These are phyloP conservation scores for Hafferia zeledoni DNA, from an alignment of 2,797 vertebrate species.

Conservation along the genomic window DNA sequence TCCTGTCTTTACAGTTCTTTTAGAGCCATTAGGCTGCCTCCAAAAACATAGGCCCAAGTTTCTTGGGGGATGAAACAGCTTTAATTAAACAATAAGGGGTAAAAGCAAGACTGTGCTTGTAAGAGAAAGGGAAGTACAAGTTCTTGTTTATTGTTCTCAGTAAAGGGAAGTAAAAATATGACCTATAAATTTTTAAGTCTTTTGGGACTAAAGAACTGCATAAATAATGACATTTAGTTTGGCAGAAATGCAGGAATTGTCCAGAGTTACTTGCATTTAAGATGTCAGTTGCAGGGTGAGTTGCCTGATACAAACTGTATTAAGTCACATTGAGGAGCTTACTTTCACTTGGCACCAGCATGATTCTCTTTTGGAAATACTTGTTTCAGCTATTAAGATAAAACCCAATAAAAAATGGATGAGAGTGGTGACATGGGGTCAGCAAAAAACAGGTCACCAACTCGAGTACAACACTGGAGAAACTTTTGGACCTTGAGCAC, in stretches of 20 bases:
- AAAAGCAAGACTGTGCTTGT: background rate
- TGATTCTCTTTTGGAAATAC: background rate
- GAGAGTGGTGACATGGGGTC: background rate
- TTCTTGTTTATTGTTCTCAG: background rate
- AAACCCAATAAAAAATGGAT: background rate
- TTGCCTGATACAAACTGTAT: background rate
- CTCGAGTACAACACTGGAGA: background rate
- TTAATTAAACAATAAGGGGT: background rate
- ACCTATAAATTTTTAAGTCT: background rate
- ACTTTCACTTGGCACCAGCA: background rate
- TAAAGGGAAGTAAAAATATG: slow-evolving; percentile 25
- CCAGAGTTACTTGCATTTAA: background rate
- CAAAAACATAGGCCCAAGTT: background rate
- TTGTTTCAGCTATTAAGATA: background rate
- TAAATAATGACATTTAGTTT: background rate
- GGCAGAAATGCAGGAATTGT: background rate
- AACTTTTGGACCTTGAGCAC: background rate
- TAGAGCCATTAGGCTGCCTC: background rate
- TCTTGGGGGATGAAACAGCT: background rate
- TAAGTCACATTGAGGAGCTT: background rate
- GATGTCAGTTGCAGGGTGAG: background rate
- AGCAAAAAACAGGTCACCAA: background rate
- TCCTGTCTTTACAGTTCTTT: background rate
- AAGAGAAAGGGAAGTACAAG: slow-evolving; percentile 17
- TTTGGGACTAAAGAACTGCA: background rate